phyloP scores from a whole-genome alignment of 2,888 invertebrate species.

The Drosophila cracens region DNA sequence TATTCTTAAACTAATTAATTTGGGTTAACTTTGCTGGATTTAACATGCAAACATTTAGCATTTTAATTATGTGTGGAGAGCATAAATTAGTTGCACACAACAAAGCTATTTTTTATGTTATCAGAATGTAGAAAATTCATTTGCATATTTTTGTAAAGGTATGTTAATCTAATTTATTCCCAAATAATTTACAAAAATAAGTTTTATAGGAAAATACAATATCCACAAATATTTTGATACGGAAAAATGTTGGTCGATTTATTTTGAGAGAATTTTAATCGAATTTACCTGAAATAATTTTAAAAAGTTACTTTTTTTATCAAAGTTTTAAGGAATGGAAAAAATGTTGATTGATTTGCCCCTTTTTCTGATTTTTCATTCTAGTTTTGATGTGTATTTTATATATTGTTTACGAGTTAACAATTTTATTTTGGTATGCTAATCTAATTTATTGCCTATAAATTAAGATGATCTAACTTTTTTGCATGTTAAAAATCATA shows the following conservation, averaged over 20 bases:
- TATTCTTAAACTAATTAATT: conserved; percentile 45
- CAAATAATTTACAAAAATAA: neutral
- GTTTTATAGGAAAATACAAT: neutral
- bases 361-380: neutral
- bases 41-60: conserved; percentile 24
- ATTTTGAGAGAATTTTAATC: neutral
- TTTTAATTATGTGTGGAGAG: conserved; percentile 33
- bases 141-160: neutral
- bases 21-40: conserved; percentile 13
- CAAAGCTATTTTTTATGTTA: neutral
- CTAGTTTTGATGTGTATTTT: accelerated
- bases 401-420: neutral
- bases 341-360: neutral
- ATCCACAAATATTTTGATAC: neutral
- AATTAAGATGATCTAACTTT: too few species aligned
- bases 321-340: neutral
- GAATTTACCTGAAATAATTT: neutral
- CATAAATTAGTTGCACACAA: conserved; percentile 33
- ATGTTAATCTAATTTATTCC: neutral
- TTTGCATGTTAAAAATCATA: neutral
- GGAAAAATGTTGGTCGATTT: neutral
- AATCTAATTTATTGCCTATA: neutral
- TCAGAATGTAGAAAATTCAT: neutral
- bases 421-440: neutral
- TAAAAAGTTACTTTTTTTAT: neutral